These are phyloP conservation scores for Xylota segnis DNA, from an alignment of 2,888 invertebrate genomes.

Conservation along the genomic window DNA sequence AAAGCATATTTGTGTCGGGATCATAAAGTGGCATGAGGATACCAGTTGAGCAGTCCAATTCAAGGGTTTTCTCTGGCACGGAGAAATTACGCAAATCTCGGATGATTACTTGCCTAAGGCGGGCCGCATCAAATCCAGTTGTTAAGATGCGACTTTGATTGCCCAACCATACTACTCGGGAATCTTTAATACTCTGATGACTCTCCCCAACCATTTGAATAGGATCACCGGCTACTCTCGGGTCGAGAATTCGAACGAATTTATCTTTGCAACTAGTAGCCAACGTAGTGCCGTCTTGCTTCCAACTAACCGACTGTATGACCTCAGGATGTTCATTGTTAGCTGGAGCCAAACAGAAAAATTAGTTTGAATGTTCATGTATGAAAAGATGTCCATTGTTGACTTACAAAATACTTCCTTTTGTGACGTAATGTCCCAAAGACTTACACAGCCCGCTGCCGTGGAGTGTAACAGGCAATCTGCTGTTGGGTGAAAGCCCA, in stretches of 20 bases:
- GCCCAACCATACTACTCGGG: conserved; percentile 95
- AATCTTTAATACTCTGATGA: conserved; percentile 96
- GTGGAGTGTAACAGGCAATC: conserved; percentile 95
- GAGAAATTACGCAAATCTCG: conserved; percentile 93
- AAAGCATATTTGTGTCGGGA: conserved; percentile 97
- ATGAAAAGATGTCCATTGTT: not conserved
- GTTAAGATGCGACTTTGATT: conserved; percentile 93
- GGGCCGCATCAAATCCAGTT: conserved; percentile 95
- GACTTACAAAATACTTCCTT: conserved; percentile 91
- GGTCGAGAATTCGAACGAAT: conserved; percentile 93
- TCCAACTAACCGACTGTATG: conserved; percentile 96
- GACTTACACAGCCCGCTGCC: conserved; percentile 91
- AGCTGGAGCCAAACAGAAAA: conserved; percentile 83
- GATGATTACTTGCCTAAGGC: conserved; percentile 94
- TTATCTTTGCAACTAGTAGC: conserved; percentile 97
- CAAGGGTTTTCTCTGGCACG: conserved; percentile 91
- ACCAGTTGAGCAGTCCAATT: conserved; percentile 94
- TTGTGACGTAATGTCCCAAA: conserved; percentile 94
- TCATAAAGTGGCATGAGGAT: conserved; percentile 97
- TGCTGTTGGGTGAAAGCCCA: conserved; percentile 96
- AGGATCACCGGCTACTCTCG: conserved; percentile 87
- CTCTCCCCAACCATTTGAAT: conserved; percentile 89
- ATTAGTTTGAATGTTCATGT: not conserved
- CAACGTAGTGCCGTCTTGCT: conserved; percentile 90
- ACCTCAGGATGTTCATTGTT: conserved; percentile 93